A percentile compares a stretch with the other conserved stretches of the same genome.
Evolutionary conservation across 2,113 vertebrate genomes (phyloP).

Genomic region (Uropsilus gracilis): DNA sequence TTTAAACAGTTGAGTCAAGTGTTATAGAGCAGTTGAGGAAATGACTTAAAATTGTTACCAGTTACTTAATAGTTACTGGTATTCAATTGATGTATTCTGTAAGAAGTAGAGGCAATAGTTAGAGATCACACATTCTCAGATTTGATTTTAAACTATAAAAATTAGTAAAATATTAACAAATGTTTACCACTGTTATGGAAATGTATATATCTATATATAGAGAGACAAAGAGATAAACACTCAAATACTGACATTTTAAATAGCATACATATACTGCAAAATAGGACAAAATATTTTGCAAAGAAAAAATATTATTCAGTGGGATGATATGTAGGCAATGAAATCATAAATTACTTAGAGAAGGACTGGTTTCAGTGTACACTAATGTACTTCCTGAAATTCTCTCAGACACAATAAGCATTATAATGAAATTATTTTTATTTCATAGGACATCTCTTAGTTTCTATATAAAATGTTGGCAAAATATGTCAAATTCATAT

Average conservation of each 20-base stretch:
- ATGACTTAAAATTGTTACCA: too few species aligned
- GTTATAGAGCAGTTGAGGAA: too few species aligned
- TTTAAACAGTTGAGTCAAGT: too few species aligned
- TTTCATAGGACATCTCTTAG: too few species aligned
- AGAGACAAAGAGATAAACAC: too few species aligned
- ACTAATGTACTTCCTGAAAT: neutral
- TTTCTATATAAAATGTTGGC: too few species aligned
- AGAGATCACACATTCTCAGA: neutral
- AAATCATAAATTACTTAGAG: neutral
- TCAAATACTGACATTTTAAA: too few species aligned
- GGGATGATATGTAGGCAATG: neutral
- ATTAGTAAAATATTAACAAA: neutral
- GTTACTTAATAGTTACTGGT: too few species aligned
- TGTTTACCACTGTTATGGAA: neutral
- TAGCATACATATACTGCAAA: neutral
- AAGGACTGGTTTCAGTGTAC: neutral
- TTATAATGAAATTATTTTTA: too few species aligned
- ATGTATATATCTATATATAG: neutral
- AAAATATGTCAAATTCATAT: too few species aligned
- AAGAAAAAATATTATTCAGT: neutral
- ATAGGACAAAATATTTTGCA: neutral
- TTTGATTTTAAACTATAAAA: neutral
- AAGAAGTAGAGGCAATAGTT: neutral
- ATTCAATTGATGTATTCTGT: neutral
- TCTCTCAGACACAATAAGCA: too few species aligned